Percentiles rank a stretch among this genome's conserved stretches.
Conservation (phyloP, 2,888 invertebrate species). For the Spodoptera littoralis region DNA sequence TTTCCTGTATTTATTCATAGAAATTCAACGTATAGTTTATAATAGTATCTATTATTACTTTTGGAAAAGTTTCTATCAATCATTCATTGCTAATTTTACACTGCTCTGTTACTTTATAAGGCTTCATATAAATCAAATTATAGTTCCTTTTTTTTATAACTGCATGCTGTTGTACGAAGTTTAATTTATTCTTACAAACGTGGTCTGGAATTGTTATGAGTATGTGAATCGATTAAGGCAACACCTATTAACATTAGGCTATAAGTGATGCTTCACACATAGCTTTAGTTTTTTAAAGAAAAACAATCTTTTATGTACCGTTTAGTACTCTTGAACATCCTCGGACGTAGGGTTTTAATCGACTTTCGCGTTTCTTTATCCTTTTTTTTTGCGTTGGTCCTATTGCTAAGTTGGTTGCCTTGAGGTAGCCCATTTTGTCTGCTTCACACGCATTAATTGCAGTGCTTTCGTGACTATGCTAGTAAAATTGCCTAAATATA, state of each 20-base stretch:
- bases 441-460: no score
- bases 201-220: conserved; percentile 56
- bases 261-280: conserved; percentile 31
- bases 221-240: conserved; percentile 56
- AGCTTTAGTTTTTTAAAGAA: no score
- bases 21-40: conserved; percentile 29
- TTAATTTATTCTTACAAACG: conserved; percentile 54
- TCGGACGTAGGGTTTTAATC: no score
- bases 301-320: no score
- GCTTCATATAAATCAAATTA: conserved; percentile 50
- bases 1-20: conserved; percentile 5
- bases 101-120: conserved; percentile 38
- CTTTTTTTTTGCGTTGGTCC: no score
- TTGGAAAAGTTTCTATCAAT: conserved; percentile 38
- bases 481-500: no score
- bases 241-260: conserved; percentile 34
- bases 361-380: no score
- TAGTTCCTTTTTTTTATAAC: conserved; percentile 43
- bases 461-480: no score
- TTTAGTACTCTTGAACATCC: no score
- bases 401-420: no score
- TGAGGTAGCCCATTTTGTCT: no score
- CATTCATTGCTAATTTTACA: conserved; percentile 53
- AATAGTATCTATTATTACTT: conserved; percentile 18
- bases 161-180: conserved; percentile 29